These are phyloP conservation scores for Xenopus tropicalis DNA, from an alignment of 2,113 vertebrate species.

Conservation along the genomic window UCB_Xtro_10.0 CM004452.2:5914501-5915000, in stretches of 20 bases:
- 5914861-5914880: conserved; percentile 64
- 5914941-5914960: conserved; percentile 65
- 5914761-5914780: conserved; percentile 25
- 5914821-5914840: conserved; percentile 53
- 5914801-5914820: conserved; percentile 66
- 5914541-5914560: too few relatives aligned
- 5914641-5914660: too few relatives aligned
- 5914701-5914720: too few relatives aligned
- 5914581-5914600: background rate
- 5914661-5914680: too few relatives aligned
- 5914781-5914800: conserved; percentile 57
- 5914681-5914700: too few relatives aligned
- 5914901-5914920: conserved; percentile 71
- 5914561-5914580: conserved; percentile 2
- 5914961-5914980: conserved; percentile 70
- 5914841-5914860: conserved; percentile 62
- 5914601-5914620: background rate
- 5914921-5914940: conserved; percentile 67
- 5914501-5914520: too few relatives aligned
- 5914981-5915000: conserved; percentile 62
- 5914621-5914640: background rate
- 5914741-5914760: background rate
- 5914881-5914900: conserved; percentile 71
- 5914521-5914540: too few relatives aligned
- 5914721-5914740: background rate